Base-by-base conservation (phyloP, 2,797 vertebrate species). In the Alca torda region DNA sequence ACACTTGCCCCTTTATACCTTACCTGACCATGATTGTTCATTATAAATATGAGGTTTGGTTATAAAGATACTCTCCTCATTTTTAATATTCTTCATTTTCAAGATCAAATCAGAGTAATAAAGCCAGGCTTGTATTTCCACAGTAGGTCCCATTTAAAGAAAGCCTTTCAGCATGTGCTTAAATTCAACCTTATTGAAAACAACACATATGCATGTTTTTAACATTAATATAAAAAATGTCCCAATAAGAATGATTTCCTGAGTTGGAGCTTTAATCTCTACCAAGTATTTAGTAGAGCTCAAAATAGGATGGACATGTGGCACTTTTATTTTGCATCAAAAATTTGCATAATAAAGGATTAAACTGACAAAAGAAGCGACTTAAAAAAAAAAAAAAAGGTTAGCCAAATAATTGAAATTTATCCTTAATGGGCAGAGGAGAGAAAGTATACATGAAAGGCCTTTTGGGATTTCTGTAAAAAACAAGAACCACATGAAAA, bases 401-500 rank as follows among this genome's bases (percentile, higher is more conserved):
- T 64, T 84, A 87, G 30, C 31, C 64, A 95, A 94, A 92, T 87
- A 92, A 70, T 33, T 79, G 31, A 88, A 88, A 93, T 89, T 84
- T 95, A 48, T 84, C 54, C 82, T 93, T 87, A 92, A 28, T 84
- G 18, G 59, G 61, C 60, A 92, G n/a, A 90, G 28, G n/a, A 88
- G 24, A 85, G 63, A 89, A 85, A 88, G 39, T 81, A 69, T n/a
- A 50, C 25, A 70, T 75, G 53, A 93, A 91, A 88, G 43, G 5
- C 20, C 35, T 74, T 61, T 84, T 45, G n/a, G 20, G 35, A 45
- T 45, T 81, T 84, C 43, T 87, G 17, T 54, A 28, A 53, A 83
- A 97, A 93, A 70, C 19, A 76, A 92, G 18, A 64, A 90, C 91
- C 87, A 74, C 60, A 68, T 89, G 60, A 93, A 97, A 93, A 93